phyloP scores from a whole-genome alignment of 2,113 vertebrate species.

The Martes martes region DNA sequence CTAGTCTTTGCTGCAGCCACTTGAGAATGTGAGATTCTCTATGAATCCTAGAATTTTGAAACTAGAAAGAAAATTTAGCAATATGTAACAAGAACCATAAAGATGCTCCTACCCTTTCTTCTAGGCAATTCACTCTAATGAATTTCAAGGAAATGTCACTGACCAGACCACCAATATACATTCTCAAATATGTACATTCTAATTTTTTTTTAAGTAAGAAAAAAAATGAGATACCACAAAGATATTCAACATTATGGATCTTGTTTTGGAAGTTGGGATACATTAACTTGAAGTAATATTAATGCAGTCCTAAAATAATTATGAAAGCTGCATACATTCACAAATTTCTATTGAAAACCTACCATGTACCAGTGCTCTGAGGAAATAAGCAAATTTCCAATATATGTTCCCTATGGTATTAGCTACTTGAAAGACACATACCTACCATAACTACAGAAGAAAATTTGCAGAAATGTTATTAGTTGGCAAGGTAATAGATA shows the following conservation, averaged over 20 bases:
- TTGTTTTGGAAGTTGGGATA: background rate
- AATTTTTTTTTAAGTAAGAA: background rate
- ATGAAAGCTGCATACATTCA: background rate
- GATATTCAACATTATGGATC: background rate
- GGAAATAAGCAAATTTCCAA: background rate
- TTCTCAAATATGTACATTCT: background rate
- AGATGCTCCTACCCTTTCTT: background rate
- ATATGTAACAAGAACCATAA: background rate
- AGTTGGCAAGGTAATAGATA: background rate
- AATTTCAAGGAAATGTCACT: background rate
- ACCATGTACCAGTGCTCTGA: background rate
- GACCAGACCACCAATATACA: background rate
- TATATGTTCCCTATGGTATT: background rate
- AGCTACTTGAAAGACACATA: background rate
- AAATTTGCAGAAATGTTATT: background rate
- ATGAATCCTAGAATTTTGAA: slow-evolving; percentile 29
- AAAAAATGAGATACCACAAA: background rate
- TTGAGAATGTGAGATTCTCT: background rate
- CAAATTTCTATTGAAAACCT: background rate
- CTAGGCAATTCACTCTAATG: background rate
- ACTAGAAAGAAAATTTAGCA: slow-evolving; percentile 17
- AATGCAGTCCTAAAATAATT: background rate
- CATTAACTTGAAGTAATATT: background rate
- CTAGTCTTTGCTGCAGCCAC: background rate
- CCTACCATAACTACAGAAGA: background rate